phyloP scores from a whole-genome alignment of 2,888 invertebrate genomes.

The Diarsia dahlii region DNA sequence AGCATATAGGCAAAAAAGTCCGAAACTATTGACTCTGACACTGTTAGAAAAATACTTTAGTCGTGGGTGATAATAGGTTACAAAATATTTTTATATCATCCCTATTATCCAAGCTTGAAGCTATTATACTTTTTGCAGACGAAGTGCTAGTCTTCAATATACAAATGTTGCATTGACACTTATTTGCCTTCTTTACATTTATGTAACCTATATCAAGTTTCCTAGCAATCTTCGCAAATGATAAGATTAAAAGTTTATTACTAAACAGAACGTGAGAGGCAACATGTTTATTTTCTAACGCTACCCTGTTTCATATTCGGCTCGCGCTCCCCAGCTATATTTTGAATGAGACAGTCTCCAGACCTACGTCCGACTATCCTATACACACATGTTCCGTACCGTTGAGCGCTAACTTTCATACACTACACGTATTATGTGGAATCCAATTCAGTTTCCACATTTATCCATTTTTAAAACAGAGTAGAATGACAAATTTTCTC shows the following conservation, averaged over 20 bases:
- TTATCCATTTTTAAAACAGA: conserved; percentile 61
- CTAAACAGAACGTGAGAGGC: conserved; percentile 23
- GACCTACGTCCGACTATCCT: conserved; percentile 79
- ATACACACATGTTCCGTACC: conserved; percentile 73
- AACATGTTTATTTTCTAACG: conserved; percentile 76
- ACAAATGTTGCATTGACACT: conserved; percentile 23
- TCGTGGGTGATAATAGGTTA: too few relatives aligned
- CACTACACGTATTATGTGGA: conserved; percentile 48
- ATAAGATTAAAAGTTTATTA: conserved; percentile 41
- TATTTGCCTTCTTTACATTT: conserved; percentile 11
- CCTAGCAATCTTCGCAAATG: conserved; percentile 21
- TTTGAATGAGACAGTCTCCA: conserved; percentile 85
- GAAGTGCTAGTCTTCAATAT: conserved; percentile 4
- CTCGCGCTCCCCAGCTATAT: conserved; percentile 81
- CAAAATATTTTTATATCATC: too few relatives aligned
- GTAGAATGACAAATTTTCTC: conserved; percentile 55
- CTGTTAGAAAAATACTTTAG: too few relatives aligned
- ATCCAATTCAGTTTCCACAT: conserved; percentile 49
- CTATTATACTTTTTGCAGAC: too few relatives aligned
- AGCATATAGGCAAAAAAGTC: too few relatives aligned
- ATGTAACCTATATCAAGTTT: conserved; percentile 31
- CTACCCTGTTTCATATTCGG: conserved; percentile 84
- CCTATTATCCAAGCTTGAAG: too few relatives aligned
- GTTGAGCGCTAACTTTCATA: conserved; percentile 63
- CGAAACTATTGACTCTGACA: too few relatives aligned